Evolutionary conservation across 2,888 invertebrate species (phyloP), one percentile per base, ranked within the genome.

Genomic region (Apamea epomidion): DNA sequence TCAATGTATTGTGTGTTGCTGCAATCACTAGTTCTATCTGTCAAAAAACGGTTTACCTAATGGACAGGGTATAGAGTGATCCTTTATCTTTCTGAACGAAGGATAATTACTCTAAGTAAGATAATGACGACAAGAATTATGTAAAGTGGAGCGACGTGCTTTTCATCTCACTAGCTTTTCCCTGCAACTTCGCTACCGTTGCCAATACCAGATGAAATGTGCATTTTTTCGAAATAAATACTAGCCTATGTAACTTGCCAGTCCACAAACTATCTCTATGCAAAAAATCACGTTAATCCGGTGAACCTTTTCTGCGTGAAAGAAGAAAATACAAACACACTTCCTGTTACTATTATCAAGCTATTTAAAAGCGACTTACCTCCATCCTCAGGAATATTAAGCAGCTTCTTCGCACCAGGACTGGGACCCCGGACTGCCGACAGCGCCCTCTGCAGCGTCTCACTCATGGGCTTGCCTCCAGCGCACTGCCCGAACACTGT

Each of bases 331-430:
- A 64, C 29, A 42, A 54, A 25, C 10, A 71, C 5, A 60, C 32
- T n/a, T 14, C 25, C 4, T 3, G 0, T 25, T 10, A 37, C 8
- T 10, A 51, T n/a, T 16, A 62, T 29, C 5, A 8, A 37, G 3
- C 0, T 32, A 32, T 12, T 12, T 18, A 3, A 48, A 45, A 10
- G 1, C 2, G 37, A 89, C 95, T 90, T 71, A 97, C 97, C 97
- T 97, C 97, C 97, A 95, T 97, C 97, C 87, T 97, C 97, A 78
- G 97, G 97, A 76, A 97, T 97, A 88, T 97, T 97, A 45, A 97
- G 94, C 92, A 97, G 91, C 91, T 97, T 97, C 95, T 97, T 97
- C 14, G 97, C 97, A 0, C 97, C 97, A 70, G 97, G 97, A 85
- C 97, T 97, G 67, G 97, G 97, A 1, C 97, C 97, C 0, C 97